Conservation (phyloP, 2,113 vertebrate genomes). For the Chaenogobius annularis region DNA sequence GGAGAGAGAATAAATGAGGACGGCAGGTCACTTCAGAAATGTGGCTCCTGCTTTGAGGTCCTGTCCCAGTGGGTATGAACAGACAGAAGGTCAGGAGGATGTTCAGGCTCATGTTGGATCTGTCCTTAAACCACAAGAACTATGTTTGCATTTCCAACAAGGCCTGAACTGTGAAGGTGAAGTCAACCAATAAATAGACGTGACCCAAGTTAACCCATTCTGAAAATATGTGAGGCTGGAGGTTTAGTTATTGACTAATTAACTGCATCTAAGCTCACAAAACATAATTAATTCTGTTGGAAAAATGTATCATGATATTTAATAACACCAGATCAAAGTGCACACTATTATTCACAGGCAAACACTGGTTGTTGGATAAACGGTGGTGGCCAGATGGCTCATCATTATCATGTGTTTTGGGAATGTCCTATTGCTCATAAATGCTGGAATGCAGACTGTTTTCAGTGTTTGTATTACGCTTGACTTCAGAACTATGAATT, state of each 20-base stretch:
- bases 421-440: too few relatives aligned
- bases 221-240: neutral
- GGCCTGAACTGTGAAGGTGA: neutral
- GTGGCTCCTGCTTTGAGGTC: constrained; percentile 21
- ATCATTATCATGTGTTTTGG: too few relatives aligned
- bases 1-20: constrained; percentile 29
- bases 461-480: too few relatives aligned
- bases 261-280: neutral
- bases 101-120: neutral
- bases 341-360: too few relatives aligned
- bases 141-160: neutral
- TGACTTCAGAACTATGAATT: too few relatives aligned
- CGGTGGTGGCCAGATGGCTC: too few relatives aligned
- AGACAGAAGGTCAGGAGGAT: neutral
- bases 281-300: neutral
- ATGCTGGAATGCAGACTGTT: too few relatives aligned
- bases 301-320: too few relatives aligned
- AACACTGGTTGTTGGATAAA: too few relatives aligned
- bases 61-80: constrained; percentile 22
- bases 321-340: too few relatives aligned
- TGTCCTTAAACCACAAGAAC: neutral
- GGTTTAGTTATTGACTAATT: neutral
- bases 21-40: constrained; percentile 21
- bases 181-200: neutral
- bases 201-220: neutral